Base-by-base conservation (phyloP, 1,140 invertebrate species). In the Aricia agestis region DNA sequence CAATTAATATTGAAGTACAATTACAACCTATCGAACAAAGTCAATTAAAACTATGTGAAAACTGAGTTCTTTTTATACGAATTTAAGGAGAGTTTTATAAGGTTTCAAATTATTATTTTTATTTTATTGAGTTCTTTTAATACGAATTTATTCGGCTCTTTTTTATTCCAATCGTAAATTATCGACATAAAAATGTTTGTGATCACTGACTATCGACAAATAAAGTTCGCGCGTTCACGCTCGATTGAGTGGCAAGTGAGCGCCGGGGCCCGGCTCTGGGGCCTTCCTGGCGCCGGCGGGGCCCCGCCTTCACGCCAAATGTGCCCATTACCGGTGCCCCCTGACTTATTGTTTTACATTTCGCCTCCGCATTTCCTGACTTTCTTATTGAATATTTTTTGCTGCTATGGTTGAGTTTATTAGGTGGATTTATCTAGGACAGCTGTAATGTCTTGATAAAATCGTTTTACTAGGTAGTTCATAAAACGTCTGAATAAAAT, bases 231-330 rank as follows among this genome's bases (percentile, higher is more conserved):
- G 73, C 74, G 81, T 85, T 88, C 80, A 86, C 83, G 80, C 74
- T 78, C 84, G 80, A 88, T 85, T 85, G 83, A 82, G 70, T 80
- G 72, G 79, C 78, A 78, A 86, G 84, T 83, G 84, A 79, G 82
- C 81, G 81, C 74, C 77, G 76, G 77, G 71, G 73, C 77, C 74
- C 76, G 78, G 81, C 11, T 3, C 45, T 52, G 45, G 45, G 45
- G 45, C 83, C 84, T 78, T 74, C 63, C 72, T 74, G 83, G 84
- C 85, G 86, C 82, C 86, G 78, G 42, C 59, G 19, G 73, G 83
- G 78, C 86, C 84, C 84, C 85, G 81, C 85, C 74, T 77, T 74
- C 69, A 77, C 76, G 78, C 68, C 72, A 81, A 81, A 82, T 76
- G 76, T 73, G 73, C 71, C 74, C 77, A 83, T 83, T 83, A 80